Base-by-base conservation (phyloP, 1,140 invertebrate genomes). In the Phocides pigmalion region DNA sequence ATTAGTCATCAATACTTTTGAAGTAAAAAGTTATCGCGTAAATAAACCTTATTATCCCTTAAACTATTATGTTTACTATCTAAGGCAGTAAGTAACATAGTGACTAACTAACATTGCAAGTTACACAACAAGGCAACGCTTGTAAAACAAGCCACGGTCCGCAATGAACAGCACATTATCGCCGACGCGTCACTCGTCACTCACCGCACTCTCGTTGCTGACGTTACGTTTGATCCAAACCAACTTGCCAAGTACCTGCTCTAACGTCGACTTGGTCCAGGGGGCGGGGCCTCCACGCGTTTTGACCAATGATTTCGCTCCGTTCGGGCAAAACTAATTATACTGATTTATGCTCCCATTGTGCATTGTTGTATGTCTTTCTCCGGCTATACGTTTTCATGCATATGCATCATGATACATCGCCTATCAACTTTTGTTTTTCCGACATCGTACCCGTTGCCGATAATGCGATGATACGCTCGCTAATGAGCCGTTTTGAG, bases 261-360 rank as follows among this genome's bases (percentile, higher is more conserved):
- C 83, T 89, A 87, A 80, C 81, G 81, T 75, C 73, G 72, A 47
- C 69, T 68, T 71, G 68, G 78, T 66, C 66, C 76, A 75, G 70
- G 71, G 82, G 90, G 91, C 84, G 87, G 87, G 76, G 86, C 68
- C 76, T 74, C 56, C 51, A 67, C 70, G 76, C 87, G 83, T 87
- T 91, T 90, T 91, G 91, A 91, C 91, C 91, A 92, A 92, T 92
- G 87, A 92, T 83, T 89, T 82, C 74, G 79, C 89, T 84, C 78
- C 84, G 84, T 82, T 81, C 77, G 79, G 76, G 80, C 82, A 86
- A 86, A 90, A 91, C 91, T 92, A 92, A 92, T 92, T 92, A 92
- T 92, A 91, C 90, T 92, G 91, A 92, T 92, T 92, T 92, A 92
- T 92, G 86, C 88, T 74, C 76, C 89, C 90, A 92, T 92, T 92